Conservation (phyloP, 2,797 vertebrate genomes). For the Tauraco hartlaubi region DNA sequence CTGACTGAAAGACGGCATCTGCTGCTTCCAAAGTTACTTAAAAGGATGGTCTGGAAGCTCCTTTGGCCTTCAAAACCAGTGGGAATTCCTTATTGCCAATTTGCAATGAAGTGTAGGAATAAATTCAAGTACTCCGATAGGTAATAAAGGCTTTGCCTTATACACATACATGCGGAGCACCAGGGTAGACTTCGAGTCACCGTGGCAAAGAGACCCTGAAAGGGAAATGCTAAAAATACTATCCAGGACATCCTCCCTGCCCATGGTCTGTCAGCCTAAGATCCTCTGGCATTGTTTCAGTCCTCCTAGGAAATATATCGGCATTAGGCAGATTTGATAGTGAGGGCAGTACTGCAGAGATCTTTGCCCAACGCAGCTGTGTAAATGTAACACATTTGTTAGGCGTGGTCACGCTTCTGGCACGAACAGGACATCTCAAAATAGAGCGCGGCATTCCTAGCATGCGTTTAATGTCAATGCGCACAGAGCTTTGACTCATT, state of each 20-base stretch:
- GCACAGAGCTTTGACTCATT: background rate
- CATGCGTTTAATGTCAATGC: background rate
- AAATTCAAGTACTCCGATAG: background rate
- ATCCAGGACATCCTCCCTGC: background rate
- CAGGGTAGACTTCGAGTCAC: background rate
- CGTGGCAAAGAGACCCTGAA: background rate
- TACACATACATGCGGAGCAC: rapidly evolving
- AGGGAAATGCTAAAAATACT: background rate
- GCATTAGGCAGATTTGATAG: background rate
- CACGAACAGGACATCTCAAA: background rate
- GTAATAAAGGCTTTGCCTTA: background rate
- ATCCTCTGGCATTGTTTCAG: background rate
- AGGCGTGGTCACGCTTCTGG: background rate
- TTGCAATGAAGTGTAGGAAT: background rate
- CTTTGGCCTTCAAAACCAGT: background rate
- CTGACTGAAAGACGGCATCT: background rate
- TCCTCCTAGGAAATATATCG: background rate
- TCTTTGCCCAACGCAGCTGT: background rate
- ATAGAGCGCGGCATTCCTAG: background rate
- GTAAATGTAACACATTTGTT: background rate
- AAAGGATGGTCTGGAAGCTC: background rate
- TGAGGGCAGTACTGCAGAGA: background rate
- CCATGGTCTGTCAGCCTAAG: background rate
- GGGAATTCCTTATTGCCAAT: background rate
- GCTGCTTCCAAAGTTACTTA: background rate